Evolutionary conservation across 2,888 invertebrate genomes (phyloP).

Genomic region (Lysandra coridon): DNA sequence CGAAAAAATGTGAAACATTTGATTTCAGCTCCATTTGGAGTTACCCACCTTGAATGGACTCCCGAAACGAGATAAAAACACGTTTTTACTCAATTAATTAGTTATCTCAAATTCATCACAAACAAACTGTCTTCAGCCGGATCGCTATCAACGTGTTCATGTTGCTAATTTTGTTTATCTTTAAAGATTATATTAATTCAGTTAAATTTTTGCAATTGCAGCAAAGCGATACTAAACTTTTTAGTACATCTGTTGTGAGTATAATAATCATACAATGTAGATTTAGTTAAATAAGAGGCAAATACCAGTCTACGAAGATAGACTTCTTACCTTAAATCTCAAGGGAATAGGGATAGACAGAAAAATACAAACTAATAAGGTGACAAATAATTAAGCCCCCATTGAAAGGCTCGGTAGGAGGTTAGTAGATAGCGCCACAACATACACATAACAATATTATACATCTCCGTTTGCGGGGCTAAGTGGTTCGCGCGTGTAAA

Average conservation of each 20-base stretch:
- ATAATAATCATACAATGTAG: too few species aligned
- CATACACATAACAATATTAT: background rate
- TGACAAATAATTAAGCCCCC: background rate
- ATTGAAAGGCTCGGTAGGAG: background rate
- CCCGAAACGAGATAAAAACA: constrained; percentile 26
- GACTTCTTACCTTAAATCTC: too few species aligned
- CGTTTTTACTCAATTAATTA: constrained; percentile 23
- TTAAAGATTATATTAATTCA: background rate
- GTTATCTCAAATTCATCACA: constrained; percentile 25
- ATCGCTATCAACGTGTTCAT: background rate
- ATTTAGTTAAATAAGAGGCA: too few species aligned
- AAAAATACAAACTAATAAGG: background rate
- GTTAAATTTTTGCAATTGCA: background rate
- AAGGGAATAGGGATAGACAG: too few species aligned
- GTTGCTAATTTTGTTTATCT: background rate
- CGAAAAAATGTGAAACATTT: constrained; percentile 5
- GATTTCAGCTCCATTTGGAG: background rate
- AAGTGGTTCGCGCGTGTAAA: constrained; percentile 9
- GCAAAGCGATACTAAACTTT: background rate
- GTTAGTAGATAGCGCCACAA: background rate
- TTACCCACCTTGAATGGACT: background rate
- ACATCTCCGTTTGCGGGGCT: background rate
- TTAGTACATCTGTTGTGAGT: background rate
- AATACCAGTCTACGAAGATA: too few species aligned
- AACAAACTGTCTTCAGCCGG: constrained; percentile 4